Conservation (phyloP, 2,797 vertebrate species). For the Tachyglossus aculeatus region DNA sequence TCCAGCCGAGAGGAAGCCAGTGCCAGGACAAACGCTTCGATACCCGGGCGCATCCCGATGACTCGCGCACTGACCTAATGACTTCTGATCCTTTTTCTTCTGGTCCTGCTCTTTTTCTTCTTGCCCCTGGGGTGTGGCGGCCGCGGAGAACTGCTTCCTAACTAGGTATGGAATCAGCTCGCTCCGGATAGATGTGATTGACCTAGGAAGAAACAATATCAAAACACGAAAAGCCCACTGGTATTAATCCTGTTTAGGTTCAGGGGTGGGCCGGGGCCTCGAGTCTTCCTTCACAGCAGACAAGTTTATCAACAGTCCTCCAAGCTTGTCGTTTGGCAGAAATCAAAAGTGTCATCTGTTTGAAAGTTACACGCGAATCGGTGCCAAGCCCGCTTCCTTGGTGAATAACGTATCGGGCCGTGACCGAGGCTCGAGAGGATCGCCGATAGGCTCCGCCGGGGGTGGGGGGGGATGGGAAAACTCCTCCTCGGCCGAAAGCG, state of each 20-base stretch:
- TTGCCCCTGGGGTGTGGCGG: constrained; percentile 65
- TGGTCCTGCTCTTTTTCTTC: constrained; percentile 75
- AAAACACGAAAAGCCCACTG: constrained; percentile 27
- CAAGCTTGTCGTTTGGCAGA: neutral
- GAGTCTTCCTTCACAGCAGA: neutral
- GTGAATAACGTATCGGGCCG: too few species aligned
- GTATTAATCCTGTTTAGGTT: neutral
- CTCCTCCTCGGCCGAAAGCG: too few species aligned
- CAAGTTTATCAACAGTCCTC: neutral
- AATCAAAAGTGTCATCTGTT: constrained; percentile 29
- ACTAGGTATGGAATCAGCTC: constrained; percentile 94
- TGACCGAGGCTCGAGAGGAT: too few species aligned
- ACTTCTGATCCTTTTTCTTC: constrained; percentile 80
- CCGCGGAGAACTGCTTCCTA: constrained; percentile 91
- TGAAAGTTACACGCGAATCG: constrained; percentile 3
- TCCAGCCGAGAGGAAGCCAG: too few species aligned
- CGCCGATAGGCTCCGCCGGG: too few species aligned
- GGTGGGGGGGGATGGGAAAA: too few species aligned
- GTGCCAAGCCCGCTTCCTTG: neutral
- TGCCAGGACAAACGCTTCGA: neutral
- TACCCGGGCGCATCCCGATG: neutral
- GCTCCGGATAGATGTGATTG: constrained; percentile 91
- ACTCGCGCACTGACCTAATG: constrained; percentile 74
- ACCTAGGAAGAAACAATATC: constrained; percentile 73
- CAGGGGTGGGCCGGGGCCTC: neutral